phyloP scores from a whole-genome alignment of 2,797 vertebrate genomes.

The Novumbra hubbsi region DNA sequence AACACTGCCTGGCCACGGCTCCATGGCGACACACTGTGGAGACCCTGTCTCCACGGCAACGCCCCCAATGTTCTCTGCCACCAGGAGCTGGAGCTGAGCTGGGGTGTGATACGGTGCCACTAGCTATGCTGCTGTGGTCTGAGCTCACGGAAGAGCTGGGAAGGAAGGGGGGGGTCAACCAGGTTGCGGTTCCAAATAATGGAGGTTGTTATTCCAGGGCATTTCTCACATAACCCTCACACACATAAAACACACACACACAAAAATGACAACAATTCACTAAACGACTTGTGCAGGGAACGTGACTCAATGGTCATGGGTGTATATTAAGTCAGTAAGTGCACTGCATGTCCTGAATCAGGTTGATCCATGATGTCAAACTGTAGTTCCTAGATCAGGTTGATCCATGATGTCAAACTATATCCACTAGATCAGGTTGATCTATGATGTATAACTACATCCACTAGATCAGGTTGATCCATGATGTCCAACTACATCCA shows the following conservation, averaged over 20 bases:
- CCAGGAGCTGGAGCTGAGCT: constrained; percentile 44
- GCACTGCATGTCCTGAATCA: not conserved
- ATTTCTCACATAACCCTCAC: not conserved
- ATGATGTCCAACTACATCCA: too few species aligned
- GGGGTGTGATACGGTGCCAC: constrained; percentile 28
- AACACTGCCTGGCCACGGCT: constrained; percentile 74
- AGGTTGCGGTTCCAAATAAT: too few species aligned
- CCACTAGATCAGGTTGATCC: not conserved
- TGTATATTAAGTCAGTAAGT: not conserved
- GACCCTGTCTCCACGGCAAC: constrained; percentile 69
- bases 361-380: too few species aligned
- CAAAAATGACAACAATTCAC: not conserved
- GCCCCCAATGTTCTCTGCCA: constrained; percentile 65
- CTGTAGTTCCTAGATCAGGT: too few species aligned
- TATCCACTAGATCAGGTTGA: not conserved
- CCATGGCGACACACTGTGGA: constrained; percentile 69
- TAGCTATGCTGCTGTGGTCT: constrained; percentile 12
- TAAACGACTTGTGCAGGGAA: too few species aligned
- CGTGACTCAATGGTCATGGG: not conserved
- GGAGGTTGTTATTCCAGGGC: not conserved
- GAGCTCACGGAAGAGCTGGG: constrained; percentile 3
- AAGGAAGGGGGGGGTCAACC: not conserved
- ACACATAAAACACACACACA: not conserved
- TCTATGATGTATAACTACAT: too few species aligned
- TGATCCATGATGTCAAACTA: too few species aligned